Conservation (phyloP, 2,113 vertebrate genomes). For the Amphiprion ocellaris region DNA sequence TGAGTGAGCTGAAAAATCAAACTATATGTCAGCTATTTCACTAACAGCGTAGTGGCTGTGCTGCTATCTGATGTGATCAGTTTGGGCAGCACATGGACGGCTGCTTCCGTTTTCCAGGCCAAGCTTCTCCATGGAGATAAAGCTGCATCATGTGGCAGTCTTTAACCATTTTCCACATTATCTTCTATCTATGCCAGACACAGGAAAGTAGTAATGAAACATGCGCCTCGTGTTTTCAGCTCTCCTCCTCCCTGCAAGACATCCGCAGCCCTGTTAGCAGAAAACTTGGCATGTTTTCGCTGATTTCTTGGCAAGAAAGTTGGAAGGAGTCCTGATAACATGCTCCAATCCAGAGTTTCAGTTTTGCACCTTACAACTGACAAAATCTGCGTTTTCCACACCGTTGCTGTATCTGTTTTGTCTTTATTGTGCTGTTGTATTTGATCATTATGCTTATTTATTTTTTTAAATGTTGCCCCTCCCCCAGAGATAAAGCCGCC, state of each 20-base stretch:
- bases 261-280: slow-evolving; percentile 29
- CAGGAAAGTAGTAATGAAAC: slow-evolving; percentile 9
- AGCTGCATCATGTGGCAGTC: slow-evolving; percentile 3
- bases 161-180: slow-evolving; percentile 2
- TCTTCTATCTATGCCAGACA: slow-evolving; percentile 1
- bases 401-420: not conserved
- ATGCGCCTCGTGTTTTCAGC: not conserved
- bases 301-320: not conserved
- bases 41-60: not conserved
- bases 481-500: slow-evolving; percentile 83
- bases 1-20: not conserved
- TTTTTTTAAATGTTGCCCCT: slow-evolving; percentile 6
- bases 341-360: too few relatives aligned
- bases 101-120: not conserved
- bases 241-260: slow-evolving; percentile 6
- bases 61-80: slow-evolving; percentile 1
- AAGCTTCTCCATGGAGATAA: slow-evolving; percentile 15
- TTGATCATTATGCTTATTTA: not conserved
- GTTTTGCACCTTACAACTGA: not conserved
- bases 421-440: not conserved
- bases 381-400: not conserved
- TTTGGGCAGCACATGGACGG: not conserved
- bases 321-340: not conserved
- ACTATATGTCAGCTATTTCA: not conserved
- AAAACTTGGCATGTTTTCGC: slow-evolving; percentile 4